Evolutionary conservation across 2,113 vertebrate genomes (phyloP), one percentile per base, ranked within the genome.

Genomic region (Heterotilapia buettikoferi): DNA sequence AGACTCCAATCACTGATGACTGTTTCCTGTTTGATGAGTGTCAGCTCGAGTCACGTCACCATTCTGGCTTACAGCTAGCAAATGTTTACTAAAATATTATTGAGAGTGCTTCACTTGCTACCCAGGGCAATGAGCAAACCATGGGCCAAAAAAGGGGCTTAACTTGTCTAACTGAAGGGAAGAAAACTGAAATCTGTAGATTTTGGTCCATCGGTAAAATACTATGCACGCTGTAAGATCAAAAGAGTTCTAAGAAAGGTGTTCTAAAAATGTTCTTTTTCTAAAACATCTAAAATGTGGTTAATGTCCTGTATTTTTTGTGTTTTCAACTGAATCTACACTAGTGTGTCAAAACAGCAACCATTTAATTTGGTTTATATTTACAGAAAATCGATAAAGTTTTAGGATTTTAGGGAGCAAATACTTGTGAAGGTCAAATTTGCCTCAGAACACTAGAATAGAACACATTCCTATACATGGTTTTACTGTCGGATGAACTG

Each of bases 391-490:
- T 63, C 0, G 1, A n/a, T 63, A 2, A 63, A 1, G 0, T 63
- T 36, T 36, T 63, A 36, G 59, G 18, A 63, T 63, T 63, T 63
- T 63, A n/a, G 63, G 63, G 63, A 8, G 33, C 19, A 68, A 68
- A 68, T 68, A 68, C 33, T 33, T 38, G 2, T 40, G 63, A 66
- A 66, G 2, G 61, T 66, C 61, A 19, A 63, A n/a, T 5, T 63
- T 63, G 9, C 0, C 0, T 36, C 59, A 63, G 59, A 36, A 36
- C 59, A 36, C 31, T 40, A 40, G 36, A 68, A 0, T 24, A 1
- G 66, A 71, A 24, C n/a, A 12, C 0, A 18, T 61, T 61, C 19
- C 2, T 2, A 38, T 68, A 2, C 4, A 38, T 36, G 6, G 4
- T 66, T 68, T 43, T 71, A 24, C n/a, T 24, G n/a, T 68, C 12